These are phyloP conservation scores for Zonitis immaculata DNA, from an alignment of 2,888 invertebrate genomes.

Conservation along the genomic window DNA sequence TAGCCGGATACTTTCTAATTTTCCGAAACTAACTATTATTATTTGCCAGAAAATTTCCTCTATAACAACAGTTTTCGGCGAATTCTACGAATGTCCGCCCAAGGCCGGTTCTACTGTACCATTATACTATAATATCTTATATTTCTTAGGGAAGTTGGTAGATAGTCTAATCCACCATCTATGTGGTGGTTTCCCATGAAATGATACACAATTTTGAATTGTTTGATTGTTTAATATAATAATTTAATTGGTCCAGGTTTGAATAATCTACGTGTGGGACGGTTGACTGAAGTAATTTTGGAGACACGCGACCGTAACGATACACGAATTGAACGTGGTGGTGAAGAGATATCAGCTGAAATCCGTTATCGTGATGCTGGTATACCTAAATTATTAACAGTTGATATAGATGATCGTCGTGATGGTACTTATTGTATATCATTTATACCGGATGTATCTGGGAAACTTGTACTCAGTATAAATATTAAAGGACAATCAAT, in stretches of 20 bases:
- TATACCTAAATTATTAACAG: slow-evolving; percentile 43
- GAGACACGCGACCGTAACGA: slow-evolving; percentile 61
- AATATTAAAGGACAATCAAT: slow-evolving; percentile 62
- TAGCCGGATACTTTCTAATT: too few relatives aligned
- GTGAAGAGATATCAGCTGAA: slow-evolving; percentile 57
- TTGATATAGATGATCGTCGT: slow-evolving; percentile 56
- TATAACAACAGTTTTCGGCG: too few relatives aligned
- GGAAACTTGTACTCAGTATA: slow-evolving; percentile 58
- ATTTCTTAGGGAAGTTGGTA: too few relatives aligned
- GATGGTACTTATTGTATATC: slow-evolving; percentile 62
- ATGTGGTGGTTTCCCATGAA: too few relatives aligned
- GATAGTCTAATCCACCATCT: too few relatives aligned
- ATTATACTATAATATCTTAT: too few relatives aligned
- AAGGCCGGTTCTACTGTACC: too few relatives aligned
- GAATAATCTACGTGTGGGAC: slow-evolving; percentile 59
- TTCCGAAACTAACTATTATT: too few relatives aligned
- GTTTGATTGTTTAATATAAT: too few relatives aligned
- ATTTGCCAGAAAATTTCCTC: neutral
- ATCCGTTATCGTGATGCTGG: slow-evolving; percentile 53
- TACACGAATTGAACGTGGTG: slow-evolving; percentile 63
- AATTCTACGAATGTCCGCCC: too few relatives aligned
- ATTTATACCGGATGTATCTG: slow-evolving; percentile 61
- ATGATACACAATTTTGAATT: too few relatives aligned
- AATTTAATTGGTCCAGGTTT: too few relatives aligned
- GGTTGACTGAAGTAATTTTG: slow-evolving; percentile 56